Percentiles rank a stretch among this genome's conserved stretches.
Evolutionary conservation across 92 coral and sea anemone genomes (phyloP).

Genomic region (Ricordea florida): DNA sequence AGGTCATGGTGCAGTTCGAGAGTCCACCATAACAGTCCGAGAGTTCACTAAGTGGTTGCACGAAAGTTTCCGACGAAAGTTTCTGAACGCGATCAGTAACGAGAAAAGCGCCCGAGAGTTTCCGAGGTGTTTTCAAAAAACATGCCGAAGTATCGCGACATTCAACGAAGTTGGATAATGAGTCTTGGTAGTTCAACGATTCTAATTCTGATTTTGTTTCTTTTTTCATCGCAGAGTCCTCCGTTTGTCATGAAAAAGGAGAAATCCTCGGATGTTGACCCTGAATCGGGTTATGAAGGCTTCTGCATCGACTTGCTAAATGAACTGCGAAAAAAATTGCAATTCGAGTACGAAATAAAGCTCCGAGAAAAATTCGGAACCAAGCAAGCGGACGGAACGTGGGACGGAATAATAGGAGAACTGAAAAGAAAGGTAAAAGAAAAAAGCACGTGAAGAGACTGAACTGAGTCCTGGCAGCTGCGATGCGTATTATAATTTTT

Average conservation of each 20-base stretch:
- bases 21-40: too few relatives aligned
- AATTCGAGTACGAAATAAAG: constrained; percentile 73
- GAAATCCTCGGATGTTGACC: constrained; percentile 5
- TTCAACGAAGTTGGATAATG: too few relatives aligned
- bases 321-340: constrained; percentile 62
- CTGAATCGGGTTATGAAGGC: constrained; percentile 58
- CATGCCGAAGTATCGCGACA: too few relatives aligned
- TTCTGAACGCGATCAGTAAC: too few relatives aligned
- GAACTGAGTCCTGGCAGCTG: not conserved
- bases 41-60: too few relatives aligned
- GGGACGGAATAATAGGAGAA: constrained; percentile 87
- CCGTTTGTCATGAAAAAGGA: constrained; percentile 69
- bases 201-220: not conserved
- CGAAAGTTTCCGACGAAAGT: too few relatives aligned
- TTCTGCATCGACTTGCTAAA: constrained; percentile 81
- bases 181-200: too few relatives aligned
- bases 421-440: constrained; percentile 63
- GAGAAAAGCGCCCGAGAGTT: too few relatives aligned
- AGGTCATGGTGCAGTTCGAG: too few relatives aligned
- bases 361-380: constrained; percentile 46
- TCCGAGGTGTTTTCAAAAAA: too few relatives aligned
- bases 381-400: constrained; percentile 24
- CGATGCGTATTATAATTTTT: not conserved
- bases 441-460: not conserved
- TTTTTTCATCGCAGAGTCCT: constrained; percentile 43